Conservation (phyloP, 23 tunicate species). For the Halocynthia aurantium region DNA sequence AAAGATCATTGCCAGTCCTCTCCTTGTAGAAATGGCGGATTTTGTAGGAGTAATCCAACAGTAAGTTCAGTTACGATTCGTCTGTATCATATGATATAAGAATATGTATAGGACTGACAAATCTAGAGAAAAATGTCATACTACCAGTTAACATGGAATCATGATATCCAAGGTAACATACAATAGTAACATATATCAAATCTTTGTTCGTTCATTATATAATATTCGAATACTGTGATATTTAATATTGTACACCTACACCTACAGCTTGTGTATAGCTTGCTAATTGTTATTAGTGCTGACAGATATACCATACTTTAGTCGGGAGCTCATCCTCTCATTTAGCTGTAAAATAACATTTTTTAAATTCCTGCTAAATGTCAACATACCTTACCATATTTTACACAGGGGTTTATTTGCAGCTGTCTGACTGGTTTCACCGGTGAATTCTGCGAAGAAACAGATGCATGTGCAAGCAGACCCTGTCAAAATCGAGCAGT, state of each 20-base stretch:
- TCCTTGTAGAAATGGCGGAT: constrained; percentile 21
- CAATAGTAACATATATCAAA: too few species aligned
- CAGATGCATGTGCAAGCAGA: constrained; percentile 37
- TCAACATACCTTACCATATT: neutral
- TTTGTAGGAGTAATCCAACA: neutral
- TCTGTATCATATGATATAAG: neutral
- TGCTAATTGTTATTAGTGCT: too few species aligned
- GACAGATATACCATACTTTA: too few species aligned
- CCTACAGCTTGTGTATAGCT: too few species aligned
- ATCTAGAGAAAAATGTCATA: too few species aligned
- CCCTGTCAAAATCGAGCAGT: constrained; percentile 75
- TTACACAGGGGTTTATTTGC: constrained; percentile 22
- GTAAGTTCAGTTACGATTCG: neutral
- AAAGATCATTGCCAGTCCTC: constrained; percentile 7
- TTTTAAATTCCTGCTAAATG: neutral
- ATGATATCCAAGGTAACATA: neutral
- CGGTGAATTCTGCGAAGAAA: constrained; percentile 20
- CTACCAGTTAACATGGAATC: neutral
- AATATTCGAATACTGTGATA: too few species aligned
- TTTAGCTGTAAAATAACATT: too few species aligned
- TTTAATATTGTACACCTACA: too few species aligned
- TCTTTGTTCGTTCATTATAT: too few species aligned
- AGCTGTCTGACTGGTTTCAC: constrained; percentile 24
- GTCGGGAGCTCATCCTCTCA: too few species aligned
- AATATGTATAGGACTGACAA: neutral